Conservation (phyloP, 2,797 vertebrate genomes). For the Diplodus puntazzo region DNA sequence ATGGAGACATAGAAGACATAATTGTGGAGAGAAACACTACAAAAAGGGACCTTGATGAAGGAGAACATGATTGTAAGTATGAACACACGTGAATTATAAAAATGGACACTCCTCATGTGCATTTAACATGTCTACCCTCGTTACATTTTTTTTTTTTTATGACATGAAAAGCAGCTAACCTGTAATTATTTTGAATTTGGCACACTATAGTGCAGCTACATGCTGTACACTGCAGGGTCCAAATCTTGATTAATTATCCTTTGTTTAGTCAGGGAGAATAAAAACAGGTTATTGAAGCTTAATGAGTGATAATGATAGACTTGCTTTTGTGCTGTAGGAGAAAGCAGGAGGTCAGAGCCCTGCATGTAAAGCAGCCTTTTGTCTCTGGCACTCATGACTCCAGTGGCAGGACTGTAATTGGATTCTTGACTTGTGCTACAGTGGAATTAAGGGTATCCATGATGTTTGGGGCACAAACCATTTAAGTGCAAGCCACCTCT, state of each 20-base stretch:
- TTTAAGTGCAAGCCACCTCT: slow-evolving; percentile 52
- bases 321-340: slow-evolving; percentile 25
- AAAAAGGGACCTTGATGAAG: not conserved
- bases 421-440: slow-evolving; percentile 56
- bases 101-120: not conserved
- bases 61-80: not conserved
- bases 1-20: not conserved
- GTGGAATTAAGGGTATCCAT: slow-evolving; percentile 62
- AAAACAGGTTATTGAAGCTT: slow-evolving; percentile 47
- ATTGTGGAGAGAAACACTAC: not conserved
- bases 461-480: slow-evolving; percentile 49
- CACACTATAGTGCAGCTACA: slow-evolving; percentile 28
- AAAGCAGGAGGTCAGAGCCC: slow-evolving; percentile 41
- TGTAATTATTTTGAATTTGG: slow-evolving; percentile 55
- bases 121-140: slow-evolving; percentile 6
- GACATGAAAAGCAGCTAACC: slow-evolving; percentile 39
- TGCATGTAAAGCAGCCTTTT: slow-evolving; percentile 42
- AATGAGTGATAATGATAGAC: slow-evolving; percentile 70
- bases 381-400: slow-evolving; percentile 55
- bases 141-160: slow-evolving; percentile 2
- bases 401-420: slow-evolving; percentile 51
- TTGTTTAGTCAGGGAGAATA: slow-evolving; percentile 64
- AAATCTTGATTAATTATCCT: slow-evolving; percentile 63
- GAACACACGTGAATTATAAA: not conserved
- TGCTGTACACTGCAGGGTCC: slow-evolving; percentile 39